A percentile compares a stretch with the other conserved stretches of the same genome.
These are phyloP conservation scores for Anneissia japonica DNA, from an alignment of 35 echinoderm and acorn worm species.

Conservation along the genomic window DNA sequence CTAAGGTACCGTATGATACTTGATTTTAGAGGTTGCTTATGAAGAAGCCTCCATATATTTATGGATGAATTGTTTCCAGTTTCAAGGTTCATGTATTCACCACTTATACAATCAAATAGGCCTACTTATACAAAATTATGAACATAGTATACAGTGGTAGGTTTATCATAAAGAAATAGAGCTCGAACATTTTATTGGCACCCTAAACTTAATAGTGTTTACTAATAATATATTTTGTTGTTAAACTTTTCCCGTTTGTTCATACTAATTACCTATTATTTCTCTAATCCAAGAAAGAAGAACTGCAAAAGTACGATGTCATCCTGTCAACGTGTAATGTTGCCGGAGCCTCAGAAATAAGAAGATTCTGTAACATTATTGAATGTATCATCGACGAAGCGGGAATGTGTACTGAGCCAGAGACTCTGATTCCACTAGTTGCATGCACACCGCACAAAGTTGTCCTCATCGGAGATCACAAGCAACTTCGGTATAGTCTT, in stretches of 20 bases:
- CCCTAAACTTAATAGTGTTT: neutral
- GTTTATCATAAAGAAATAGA: neutral
- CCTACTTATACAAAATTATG: too few relatives aligned
- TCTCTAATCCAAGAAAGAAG: neutral
- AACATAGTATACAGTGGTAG: too few relatives aligned
- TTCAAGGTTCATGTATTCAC: too few relatives aligned
- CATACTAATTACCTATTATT: neutral
- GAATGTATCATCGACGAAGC: constrained; percentile 60
- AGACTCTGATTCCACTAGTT: constrained; percentile 55
- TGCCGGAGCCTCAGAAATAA: constrained; percentile 24
- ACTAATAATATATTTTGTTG: neutral
- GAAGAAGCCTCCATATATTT: too few relatives aligned
- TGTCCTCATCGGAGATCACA: constrained; percentile 53
- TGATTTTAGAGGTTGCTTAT: too few relatives aligned
- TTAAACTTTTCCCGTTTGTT: neutral
- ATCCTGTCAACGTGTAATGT: constrained; percentile 60
- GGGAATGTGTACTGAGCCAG: constrained; percentile 66
- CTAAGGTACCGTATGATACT: neutral
- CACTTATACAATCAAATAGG: neutral
- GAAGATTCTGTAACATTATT: neutral
- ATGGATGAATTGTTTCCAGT: too few relatives aligned
- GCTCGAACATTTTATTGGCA: neutral
- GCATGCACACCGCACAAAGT: constrained; percentile 4
- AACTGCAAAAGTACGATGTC: constrained; percentile 13
- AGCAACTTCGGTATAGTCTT: constrained; percentile 46